These are phyloP conservation scores for Macroglossus sobrinus DNA, from an alignment of 2,113 vertebrate genomes.

Conservation along the genomic window DNA sequence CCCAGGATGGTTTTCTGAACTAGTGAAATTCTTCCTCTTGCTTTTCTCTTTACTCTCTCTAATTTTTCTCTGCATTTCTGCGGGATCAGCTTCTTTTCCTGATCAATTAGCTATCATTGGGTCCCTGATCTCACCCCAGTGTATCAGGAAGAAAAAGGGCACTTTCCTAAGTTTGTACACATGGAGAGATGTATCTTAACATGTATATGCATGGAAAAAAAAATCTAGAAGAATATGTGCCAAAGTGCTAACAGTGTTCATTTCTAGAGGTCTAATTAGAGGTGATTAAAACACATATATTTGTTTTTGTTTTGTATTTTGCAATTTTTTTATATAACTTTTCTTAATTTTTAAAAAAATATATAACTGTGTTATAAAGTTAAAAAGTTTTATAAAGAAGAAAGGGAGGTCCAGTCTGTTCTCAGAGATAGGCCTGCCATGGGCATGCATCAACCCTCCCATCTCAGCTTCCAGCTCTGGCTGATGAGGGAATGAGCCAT, in stretches of 20 bases:
- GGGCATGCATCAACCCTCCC: no score
- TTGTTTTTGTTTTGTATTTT: not conserved
- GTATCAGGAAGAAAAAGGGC: not conserved
- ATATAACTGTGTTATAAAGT: not conserved
- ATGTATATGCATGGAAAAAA: not conserved
- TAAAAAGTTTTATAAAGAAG: not conserved
- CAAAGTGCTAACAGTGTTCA: not conserved
- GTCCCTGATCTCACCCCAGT: not conserved
- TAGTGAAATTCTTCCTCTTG: not conserved
- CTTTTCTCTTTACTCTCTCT: not conserved
- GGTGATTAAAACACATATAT: not conserved
- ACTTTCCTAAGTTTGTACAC: not conserved
- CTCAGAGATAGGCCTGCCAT: not conserved
- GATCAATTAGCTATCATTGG: not conserved
- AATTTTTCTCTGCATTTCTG: not conserved
- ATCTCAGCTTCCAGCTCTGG: not conserved
- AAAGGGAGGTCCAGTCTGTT: not conserved
- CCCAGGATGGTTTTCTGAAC: not conserved
- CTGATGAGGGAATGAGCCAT: not conserved
- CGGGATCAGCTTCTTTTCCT: not conserved
- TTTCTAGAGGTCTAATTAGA: not conserved
- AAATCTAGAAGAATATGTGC: not conserved
- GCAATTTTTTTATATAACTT: not conserved
- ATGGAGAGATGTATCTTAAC: not conserved
- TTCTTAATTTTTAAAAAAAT: no score